Evolutionary conservation across 2,797 vertebrate genomes (phyloP).

Genomic region (Sarcophilus harrisii): DNA sequence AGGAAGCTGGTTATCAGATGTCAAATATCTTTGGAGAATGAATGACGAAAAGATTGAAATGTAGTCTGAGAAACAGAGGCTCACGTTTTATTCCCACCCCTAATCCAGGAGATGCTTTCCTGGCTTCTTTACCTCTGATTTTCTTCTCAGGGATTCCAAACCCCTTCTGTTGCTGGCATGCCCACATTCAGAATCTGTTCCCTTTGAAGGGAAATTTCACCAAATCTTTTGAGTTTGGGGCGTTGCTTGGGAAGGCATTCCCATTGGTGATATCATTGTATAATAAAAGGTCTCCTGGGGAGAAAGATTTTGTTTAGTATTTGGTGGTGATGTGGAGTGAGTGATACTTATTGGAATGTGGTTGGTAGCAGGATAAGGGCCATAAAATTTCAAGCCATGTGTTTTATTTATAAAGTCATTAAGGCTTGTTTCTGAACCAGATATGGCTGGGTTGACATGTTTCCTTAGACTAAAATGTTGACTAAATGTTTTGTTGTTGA

Average conservation of each 20-base stretch:
- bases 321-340: not conserved
- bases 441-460: not conserved
- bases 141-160: not conserved
- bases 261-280: not conserved
- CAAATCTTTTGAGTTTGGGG: not conserved
- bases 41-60: not conserved
- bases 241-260: not conserved
- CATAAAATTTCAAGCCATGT: not conserved
- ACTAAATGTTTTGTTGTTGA: not conserved
- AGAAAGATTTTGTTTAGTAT: not conserved
- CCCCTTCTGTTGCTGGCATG: not conserved
- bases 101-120: not conserved
- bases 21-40: not conserved
- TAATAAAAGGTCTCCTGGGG: not conserved
- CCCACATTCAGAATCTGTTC: not conserved
- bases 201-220: not conserved
- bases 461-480: not conserved
- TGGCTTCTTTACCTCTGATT: not conserved
- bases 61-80: not conserved
- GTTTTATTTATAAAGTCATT: not conserved
- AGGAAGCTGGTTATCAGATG: not conserved
- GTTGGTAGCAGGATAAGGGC: not conserved
- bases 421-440: not conserved
- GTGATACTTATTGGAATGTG: conserved; percentile 11
- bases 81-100: not conserved